Conservation (phyloP, 1,140 invertebrate species). For the Gonatopus flavifemur region DNA sequence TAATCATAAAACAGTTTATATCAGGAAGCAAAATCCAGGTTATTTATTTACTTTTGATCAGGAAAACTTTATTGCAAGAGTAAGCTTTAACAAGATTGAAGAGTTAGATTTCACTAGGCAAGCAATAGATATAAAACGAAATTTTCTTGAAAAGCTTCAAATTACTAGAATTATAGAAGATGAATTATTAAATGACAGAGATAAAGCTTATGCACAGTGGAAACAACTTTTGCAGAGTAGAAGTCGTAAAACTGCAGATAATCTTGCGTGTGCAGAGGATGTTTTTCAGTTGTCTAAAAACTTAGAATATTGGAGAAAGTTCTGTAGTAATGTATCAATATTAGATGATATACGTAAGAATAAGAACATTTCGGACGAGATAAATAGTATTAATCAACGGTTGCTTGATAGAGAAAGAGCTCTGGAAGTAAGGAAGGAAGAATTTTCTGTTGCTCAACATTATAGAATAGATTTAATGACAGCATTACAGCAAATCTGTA, state of each 20-base stretch:
- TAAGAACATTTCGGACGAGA: background rate
- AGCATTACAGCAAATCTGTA: background rate
- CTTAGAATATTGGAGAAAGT: too few relatives aligned
- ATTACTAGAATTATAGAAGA: background rate
- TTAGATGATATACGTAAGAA: background rate
- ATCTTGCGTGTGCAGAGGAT: constrained; percentile 3
- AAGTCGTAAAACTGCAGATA: background rate
- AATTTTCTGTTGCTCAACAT: background rate
- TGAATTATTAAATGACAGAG: background rate
- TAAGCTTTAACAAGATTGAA: background rate
- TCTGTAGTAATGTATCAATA: background rate
- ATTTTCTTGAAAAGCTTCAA: background rate
- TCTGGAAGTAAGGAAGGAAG: background rate
- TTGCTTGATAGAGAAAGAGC: background rate
- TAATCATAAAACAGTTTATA: background rate
- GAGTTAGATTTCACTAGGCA: background rate
- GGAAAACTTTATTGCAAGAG: background rate
- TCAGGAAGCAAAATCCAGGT: background rate
- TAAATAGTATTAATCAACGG: background rate
- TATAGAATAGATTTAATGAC: background rate
- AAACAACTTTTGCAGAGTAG: background rate
- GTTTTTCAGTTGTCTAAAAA: background rate
- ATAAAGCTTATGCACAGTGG: background rate
- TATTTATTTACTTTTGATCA: background rate
- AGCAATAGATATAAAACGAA: background rate